Evolutionary conservation across 2,888 invertebrate species (phyloP), one percentile per base, ranked within the genome.

Genomic region (Tuberolachnus salignus): DNA sequence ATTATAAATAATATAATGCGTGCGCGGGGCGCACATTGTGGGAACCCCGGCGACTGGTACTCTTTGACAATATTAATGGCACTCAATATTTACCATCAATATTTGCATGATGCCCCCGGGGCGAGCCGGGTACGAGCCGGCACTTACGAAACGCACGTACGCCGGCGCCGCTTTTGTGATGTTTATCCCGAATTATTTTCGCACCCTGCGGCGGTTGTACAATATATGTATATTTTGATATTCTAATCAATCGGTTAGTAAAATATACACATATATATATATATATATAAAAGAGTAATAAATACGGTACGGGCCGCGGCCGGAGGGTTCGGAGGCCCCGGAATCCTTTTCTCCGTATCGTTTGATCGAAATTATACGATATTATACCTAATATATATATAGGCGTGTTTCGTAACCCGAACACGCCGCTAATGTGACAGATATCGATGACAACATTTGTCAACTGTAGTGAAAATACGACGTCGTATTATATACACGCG

Each of bases 81-180:
- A 78, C 78, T 78, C 78, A 78, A 78, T 78, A 78, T 78, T 78
- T 78, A 78, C 78, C 78, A 78, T 78, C 78, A 78, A 78, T 78
- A 78, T 78, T 78, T 78, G 78, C 78, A 69, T 69, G 69, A 34
- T 34, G 34, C 34, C 34, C 59, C 57, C 23, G 51, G 69, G 69
- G 59, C 69, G 67, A 75, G 67, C 75, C 75, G 34, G n/a, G n/a
- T n/a, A 19, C 67, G 14, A 55, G 34, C 67, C 49, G 57, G 66
- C 14, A 59, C 46, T 49, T 57, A 57, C 44, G n/a, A n/a, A n/a
- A n/a, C n/a, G 10, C 64, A n/a, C 44, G 34, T 44, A n/a, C 64
- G 42, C 44, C 61, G 61, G 23, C 49, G 57, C 19, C 23, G 19
- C 26, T 46, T 67, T 57, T 67, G 67, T 78, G 34, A 46, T 21